Evolutionary conservation across 2,113 vertebrate species (phyloP).

Genomic region (Balaenoptera acutorostrata): DNA sequence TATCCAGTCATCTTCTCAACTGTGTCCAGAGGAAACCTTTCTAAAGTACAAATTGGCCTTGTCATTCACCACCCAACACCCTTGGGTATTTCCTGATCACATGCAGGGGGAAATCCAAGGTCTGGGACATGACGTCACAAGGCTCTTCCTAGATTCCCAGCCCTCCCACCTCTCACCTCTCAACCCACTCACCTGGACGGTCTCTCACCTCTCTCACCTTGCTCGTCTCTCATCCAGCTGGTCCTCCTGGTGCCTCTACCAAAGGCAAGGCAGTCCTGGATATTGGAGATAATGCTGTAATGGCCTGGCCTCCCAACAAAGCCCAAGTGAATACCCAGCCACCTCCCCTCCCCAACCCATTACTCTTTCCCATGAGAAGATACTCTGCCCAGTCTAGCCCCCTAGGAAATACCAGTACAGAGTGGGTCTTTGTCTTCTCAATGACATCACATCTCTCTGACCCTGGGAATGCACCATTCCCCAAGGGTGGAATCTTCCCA

Average conservation of each 20-base stretch:
- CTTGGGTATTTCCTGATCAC: background rate
- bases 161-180: background rate
- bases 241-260: too few species aligned
- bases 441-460: background rate
- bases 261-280: background rate
- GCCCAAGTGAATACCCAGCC: background rate
- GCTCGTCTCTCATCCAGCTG: background rate
- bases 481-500: background rate
- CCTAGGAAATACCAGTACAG: background rate
- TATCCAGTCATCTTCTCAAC: rapidly evolving
- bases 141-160: background rate
- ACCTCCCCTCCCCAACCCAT: background rate
- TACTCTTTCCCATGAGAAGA: background rate
- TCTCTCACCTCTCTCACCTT: background rate
- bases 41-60: background rate
- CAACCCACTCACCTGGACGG: background rate
- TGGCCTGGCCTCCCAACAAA: background rate
- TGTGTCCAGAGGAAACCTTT: background rate
- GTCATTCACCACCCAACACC: background rate
- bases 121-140: too few species aligned
- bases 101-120: background rate
- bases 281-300: rapidly evolving
- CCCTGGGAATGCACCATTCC: rapidly evolving
- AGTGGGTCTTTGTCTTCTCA: background rate
- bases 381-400: background rate